Percentiles rank a stretch among this genome's conserved stretches.
These are phyloP conservation scores for Falco columbarius DNA, from an alignment of 2,797 vertebrate species.

Conservation along the genomic window DNA sequence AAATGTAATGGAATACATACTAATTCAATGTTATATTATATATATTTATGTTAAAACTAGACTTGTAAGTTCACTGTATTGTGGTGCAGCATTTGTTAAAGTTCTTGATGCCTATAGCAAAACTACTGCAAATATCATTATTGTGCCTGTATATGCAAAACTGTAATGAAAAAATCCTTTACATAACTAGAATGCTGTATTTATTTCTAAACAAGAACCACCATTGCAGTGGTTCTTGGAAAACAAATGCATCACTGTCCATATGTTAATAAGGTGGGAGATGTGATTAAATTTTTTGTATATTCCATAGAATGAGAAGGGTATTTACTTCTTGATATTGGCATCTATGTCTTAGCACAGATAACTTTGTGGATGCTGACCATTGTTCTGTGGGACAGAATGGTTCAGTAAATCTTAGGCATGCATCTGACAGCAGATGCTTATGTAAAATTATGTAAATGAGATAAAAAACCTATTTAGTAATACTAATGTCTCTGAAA, in stretches of 20 bases:
- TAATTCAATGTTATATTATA: not conserved
- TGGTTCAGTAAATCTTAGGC: not conserved
- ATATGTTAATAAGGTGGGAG: not conserved
- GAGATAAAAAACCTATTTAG: not conserved
- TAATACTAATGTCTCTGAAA: not conserved
- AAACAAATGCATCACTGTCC: not conserved
- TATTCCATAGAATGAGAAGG: not conserved
- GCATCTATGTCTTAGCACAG: not conserved
- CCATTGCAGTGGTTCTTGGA: not conserved
- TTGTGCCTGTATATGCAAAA: not conserved
- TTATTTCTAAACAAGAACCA: not conserved
- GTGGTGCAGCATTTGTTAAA: not conserved
- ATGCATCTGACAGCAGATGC: not conserved
- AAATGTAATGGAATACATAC: fast-evolving
- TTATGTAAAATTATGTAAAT: not conserved
- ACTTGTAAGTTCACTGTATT: not conserved
- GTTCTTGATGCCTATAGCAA: not conserved
- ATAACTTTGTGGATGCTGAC: not conserved
- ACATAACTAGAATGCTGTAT: not conserved
- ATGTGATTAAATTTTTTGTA: not conserved
- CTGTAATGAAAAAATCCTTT: not conserved
- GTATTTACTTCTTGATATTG: not conserved
- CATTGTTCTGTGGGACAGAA: not conserved
- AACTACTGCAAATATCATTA: not conserved
- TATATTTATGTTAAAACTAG: not conserved